These are phyloP conservation scores for Oncorhynchus masou DNA, from an alignment of 2,113 vertebrate species.

Conservation along the genomic window DNA sequence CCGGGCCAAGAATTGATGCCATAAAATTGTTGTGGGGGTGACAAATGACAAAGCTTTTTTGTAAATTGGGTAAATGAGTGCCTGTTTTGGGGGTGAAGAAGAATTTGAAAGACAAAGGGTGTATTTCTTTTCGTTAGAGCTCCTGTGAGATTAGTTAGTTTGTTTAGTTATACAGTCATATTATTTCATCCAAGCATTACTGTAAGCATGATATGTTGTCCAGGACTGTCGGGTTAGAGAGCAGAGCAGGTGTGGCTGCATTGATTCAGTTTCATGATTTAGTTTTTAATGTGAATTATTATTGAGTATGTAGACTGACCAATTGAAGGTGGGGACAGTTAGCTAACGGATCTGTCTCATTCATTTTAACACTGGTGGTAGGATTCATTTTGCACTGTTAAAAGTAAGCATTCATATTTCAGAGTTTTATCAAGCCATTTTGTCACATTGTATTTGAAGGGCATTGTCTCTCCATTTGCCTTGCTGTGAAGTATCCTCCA, in stretches of 20 bases:
- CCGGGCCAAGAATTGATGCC: background rate
- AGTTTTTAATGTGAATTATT: slow-evolving; percentile 10
- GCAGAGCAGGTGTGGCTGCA: background rate
- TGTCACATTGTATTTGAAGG: background rate
- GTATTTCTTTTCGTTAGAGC: background rate
- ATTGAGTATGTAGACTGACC: background rate
- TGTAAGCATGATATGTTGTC: background rate
- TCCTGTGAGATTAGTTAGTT: slow-evolving; percentile 5
- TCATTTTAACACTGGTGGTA: background rate
- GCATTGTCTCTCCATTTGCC: background rate
- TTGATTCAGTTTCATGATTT: background rate
- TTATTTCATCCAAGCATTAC: background rate
- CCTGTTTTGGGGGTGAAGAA: slow-evolving; percentile 46
- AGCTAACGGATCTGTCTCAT: background rate
- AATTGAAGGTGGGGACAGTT: slow-evolving; percentile 2
- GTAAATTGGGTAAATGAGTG: slow-evolving; percentile 47
- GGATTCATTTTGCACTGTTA: slow-evolving; percentile 13
- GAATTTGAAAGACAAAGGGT: background rate
- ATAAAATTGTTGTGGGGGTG: background rate
- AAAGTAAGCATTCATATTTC: slow-evolving; percentile 8
- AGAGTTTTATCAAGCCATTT: background rate
- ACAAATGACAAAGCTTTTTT: background rate
- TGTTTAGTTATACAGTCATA: background rate
- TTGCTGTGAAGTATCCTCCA: slow-evolving; percentile 22
- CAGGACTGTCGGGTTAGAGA: background rate